phyloP scores from a whole-genome alignment of 1,140 invertebrate genomes.

The Glossosoma conforme region DNA sequence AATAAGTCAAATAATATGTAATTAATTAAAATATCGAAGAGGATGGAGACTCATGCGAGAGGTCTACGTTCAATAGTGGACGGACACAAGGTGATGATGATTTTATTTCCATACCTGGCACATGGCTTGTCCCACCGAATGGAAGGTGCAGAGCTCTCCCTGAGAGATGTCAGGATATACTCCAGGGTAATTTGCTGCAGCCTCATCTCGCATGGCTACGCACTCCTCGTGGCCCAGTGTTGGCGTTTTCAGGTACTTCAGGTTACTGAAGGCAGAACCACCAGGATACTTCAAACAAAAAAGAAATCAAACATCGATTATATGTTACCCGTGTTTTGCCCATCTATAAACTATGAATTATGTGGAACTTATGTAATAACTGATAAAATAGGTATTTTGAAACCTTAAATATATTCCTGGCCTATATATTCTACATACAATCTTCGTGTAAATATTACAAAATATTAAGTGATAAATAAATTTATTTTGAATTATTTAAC shows the following conservation, averaged over 20 bases:
- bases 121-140: constrained; percentile 52
- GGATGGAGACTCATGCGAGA: too few species aligned
- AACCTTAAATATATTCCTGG: too few species aligned
- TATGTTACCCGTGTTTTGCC: background rate
- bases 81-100: too few species aligned
- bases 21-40: too few species aligned
- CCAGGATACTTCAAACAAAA: constrained; percentile 25
- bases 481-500: background rate
- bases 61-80: too few species aligned
- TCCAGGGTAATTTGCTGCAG: constrained; percentile 4
- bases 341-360: too few species aligned
- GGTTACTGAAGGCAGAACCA: constrained; percentile 8
- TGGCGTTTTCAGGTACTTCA: constrained; percentile 19
- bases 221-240: constrained; percentile 12
- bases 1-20: too few species aligned
- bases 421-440: too few species aligned
- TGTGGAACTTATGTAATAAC: too few species aligned
- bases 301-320: background rate
- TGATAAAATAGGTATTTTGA: too few species aligned
- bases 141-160: constrained; percentile 52
- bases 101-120: constrained; percentile 43
- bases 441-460: too few species aligned
- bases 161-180: constrained; percentile 12
- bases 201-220: constrained; percentile 9
- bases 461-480: too few species aligned